phyloP scores from a whole-genome alignment of 2,797 vertebrate genomes.

The Chanos chanos region DNA sequence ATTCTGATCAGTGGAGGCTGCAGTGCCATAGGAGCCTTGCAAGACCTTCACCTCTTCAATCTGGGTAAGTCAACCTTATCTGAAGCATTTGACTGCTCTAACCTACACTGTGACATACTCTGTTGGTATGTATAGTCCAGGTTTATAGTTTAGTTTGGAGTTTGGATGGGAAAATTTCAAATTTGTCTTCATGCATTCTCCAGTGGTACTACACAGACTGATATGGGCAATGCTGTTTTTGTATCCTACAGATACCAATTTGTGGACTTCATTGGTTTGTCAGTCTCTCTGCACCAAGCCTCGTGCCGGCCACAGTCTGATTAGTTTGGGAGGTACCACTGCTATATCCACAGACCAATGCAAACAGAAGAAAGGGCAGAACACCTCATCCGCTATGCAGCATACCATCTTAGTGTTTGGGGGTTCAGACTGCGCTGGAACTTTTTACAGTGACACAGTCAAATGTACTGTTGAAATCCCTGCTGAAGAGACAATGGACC shows the following conservation, averaged over 20 bases:
- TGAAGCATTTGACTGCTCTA: too few species aligned
- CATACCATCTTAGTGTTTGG: constrained; percentile 78
- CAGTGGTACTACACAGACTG: not conserved
- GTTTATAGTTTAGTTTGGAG: not conserved
- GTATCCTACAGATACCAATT: constrained; percentile 68
- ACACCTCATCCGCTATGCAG: constrained; percentile 17
- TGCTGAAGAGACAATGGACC: not conserved
- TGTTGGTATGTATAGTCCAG: too few species aligned
- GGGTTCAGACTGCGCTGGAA: constrained; percentile 79
- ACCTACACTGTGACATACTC: too few species aligned
- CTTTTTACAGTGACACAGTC: constrained; percentile 75
- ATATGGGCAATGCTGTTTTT: not conserved
- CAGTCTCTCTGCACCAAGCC: constrained; percentile 69
- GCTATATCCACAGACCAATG: constrained; percentile 39
- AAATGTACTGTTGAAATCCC: constrained; percentile 63
- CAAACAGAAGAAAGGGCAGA: constrained; percentile 44
- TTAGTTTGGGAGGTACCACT: constrained; percentile 56
- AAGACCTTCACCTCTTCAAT: constrained; percentile 78
- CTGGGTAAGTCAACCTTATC: constrained; percentile 73
- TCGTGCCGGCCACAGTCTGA: constrained; percentile 81
- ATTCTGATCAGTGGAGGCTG: constrained; percentile 84
- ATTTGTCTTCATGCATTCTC: too few species aligned
- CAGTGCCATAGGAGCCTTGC: constrained; percentile 76
- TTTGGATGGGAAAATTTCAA: too few species aligned
- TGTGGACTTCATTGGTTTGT: constrained; percentile 73